Percentiles rank a stretch among this genome's conserved stretches.
phyloP scores from a whole-genome alignment of 2,888 invertebrate genomes.

The Tenthredo scrophulariae region DNA sequence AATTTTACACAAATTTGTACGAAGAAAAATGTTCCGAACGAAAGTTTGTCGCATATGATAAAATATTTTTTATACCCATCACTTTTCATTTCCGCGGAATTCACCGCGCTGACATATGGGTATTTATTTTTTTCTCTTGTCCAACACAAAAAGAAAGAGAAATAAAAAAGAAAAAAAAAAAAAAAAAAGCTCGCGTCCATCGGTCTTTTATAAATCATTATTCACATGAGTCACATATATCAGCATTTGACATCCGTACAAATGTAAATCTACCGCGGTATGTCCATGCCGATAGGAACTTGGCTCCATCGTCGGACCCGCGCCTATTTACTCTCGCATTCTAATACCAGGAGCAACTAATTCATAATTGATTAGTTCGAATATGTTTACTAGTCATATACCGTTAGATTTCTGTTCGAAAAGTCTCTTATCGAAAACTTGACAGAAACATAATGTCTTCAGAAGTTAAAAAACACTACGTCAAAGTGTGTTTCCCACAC shows the following conservation, averaged over 20 bases:
- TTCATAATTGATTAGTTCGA: not conserved
- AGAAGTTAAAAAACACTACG: not conserved
- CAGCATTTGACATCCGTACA: not conserved
- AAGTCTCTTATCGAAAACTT: not conserved
- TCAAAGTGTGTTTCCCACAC: not conserved
- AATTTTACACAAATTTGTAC: not conserved
- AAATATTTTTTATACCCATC: not conserved
- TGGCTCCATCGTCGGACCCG: not conserved
- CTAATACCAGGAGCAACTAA: not conserved
- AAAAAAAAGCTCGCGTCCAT: not conserved
- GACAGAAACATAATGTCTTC: not conserved
- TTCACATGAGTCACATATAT: constrained; percentile 9
- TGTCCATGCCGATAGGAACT: not conserved
- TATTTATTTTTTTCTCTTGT: not conserved
- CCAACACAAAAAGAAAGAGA: not conserved
- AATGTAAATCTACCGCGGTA: not conserved
- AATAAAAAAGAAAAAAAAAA: not conserved
- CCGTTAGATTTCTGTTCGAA: not conserved
- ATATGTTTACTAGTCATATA: not conserved
- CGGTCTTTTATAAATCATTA: constrained; percentile 17
- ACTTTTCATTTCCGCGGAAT: constrained; percentile 8
- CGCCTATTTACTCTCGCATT: not conserved
- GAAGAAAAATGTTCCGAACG: not conserved
- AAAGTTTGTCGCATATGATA: not conserved
- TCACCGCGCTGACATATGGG: not conserved